Evolutionary conservation across 2,888 invertebrate genomes (phyloP).

Genomic region (Tanypteryx hageni): DNA sequence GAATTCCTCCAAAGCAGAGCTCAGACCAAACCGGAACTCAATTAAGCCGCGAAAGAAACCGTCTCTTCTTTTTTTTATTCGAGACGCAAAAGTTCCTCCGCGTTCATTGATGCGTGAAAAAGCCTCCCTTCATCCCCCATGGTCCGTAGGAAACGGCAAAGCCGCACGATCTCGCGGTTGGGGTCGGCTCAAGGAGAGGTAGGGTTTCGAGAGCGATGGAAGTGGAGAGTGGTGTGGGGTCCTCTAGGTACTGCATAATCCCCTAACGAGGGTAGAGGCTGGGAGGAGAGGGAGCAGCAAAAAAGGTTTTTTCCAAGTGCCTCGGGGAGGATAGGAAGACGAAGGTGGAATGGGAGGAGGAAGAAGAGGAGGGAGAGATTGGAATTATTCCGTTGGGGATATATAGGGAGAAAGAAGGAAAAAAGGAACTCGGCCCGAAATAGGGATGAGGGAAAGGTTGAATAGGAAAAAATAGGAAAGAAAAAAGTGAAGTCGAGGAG

Average conservation of each 20-base stretch:
- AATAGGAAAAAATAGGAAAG: not conserved
- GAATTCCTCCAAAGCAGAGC: not conserved
- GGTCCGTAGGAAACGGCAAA: no score
- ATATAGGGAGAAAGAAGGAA: not conserved
- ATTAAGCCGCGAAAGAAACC: not conserved
- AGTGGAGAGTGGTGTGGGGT: not conserved
- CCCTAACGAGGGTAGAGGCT: constrained; percentile 9
- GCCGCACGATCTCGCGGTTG: no score
- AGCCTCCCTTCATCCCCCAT: not conserved
- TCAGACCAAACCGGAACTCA: not conserved
- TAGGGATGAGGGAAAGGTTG: not conserved
- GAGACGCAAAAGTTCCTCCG: not conserved
- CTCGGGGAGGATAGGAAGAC: not conserved
- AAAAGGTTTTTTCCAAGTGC: not conserved
- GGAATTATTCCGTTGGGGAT: not conserved
- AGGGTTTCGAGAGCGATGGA: not conserved
- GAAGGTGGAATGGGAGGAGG: not conserved
- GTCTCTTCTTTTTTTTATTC: not conserved
- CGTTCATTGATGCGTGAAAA: not conserved
- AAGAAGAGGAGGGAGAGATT: not conserved
- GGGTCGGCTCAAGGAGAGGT: not conserved
- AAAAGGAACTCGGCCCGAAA: not conserved
- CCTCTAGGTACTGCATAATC: constrained; percentile 6
- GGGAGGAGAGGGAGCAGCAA: not conserved
- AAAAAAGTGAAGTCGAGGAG: not conserved